A percentile compares a stretch with the other conserved stretches of the same genome.
phyloP scores from a whole-genome alignment of 2,888 invertebrate genomes.

The Xestobium rufovillosum region DNA sequence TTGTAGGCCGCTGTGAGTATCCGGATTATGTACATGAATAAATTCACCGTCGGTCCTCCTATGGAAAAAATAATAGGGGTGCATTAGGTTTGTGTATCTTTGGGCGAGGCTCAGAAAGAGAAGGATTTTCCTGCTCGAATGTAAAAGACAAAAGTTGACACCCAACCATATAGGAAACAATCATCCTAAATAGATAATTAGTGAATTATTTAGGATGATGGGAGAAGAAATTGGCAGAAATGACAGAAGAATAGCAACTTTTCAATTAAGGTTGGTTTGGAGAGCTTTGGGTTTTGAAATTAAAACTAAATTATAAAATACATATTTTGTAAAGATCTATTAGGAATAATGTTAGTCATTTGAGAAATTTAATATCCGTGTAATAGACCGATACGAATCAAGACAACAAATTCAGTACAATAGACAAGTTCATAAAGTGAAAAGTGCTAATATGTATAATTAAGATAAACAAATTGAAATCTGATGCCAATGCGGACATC shows the following conservation, averaged over 20 bases:
- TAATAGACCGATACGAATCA: neutral
- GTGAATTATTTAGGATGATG: neutral
- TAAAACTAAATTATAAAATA: neutral
- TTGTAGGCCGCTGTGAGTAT: too few relatives aligned
- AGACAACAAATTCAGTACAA: neutral
- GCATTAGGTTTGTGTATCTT: too few relatives aligned
- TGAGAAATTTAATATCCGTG: neutral
- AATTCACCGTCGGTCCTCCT: too few relatives aligned
- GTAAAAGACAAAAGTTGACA: neutral
- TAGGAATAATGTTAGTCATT: neutral
- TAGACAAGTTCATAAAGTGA: neutral
- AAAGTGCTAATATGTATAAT: neutral
- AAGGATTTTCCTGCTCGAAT: slow-evolving; percentile 1
- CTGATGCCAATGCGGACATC: neutral
- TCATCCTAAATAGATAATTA: too few relatives aligned
- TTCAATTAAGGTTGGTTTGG: neutral
- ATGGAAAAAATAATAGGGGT: too few relatives aligned
- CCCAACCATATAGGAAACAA: neutral
- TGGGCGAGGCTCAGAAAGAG: neutral
- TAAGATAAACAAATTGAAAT: neutral
- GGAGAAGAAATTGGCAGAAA: neutral
- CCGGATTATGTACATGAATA: too few relatives aligned
- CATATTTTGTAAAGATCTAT: neutral
- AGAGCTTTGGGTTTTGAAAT: slow-evolving; percentile 1
- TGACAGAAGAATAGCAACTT: neutral